Evolutionary conservation across 2,113 vertebrate species (phyloP).

Genomic region (Setophaga kirtlandii): DNA sequence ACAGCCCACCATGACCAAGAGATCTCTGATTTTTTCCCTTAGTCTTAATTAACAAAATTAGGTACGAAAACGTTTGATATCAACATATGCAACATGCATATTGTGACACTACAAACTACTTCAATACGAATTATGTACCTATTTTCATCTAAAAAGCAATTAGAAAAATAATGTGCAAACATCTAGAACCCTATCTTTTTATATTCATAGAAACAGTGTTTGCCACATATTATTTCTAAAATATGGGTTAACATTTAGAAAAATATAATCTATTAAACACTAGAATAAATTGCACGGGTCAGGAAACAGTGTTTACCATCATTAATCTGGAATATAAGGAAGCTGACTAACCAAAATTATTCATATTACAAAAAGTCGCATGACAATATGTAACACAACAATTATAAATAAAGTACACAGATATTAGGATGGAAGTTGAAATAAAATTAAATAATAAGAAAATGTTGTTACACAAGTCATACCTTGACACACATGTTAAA

Average conservation of each 20-base stretch:
- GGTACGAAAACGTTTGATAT: fast-evolving
- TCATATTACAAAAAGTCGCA: neutral
- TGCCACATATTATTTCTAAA: neutral
- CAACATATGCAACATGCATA: neutral
- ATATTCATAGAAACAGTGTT: neutral
- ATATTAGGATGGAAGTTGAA: neutral
- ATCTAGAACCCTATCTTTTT: neutral
- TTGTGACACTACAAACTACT: neutral
- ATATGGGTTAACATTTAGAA: neutral
- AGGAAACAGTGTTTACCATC: neutral
- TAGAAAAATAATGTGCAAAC: neutral
- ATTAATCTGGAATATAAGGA: neutral
- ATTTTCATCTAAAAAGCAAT: neutral
- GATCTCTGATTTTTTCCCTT: neutral
- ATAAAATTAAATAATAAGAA: neutral
- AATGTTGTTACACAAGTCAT: neutral
- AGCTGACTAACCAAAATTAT: neutral
- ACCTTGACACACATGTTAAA: neutral
- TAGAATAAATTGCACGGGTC: neutral
- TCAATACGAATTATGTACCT: neutral
- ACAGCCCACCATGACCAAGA: neutral
- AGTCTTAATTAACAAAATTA: neutral
- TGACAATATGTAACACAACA: neutral
- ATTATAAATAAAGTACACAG: neutral
- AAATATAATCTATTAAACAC: neutral